Evolutionary conservation across 1,140 invertebrate genomes (phyloP).

Genomic region (Drosophila nebulosa): DNA sequence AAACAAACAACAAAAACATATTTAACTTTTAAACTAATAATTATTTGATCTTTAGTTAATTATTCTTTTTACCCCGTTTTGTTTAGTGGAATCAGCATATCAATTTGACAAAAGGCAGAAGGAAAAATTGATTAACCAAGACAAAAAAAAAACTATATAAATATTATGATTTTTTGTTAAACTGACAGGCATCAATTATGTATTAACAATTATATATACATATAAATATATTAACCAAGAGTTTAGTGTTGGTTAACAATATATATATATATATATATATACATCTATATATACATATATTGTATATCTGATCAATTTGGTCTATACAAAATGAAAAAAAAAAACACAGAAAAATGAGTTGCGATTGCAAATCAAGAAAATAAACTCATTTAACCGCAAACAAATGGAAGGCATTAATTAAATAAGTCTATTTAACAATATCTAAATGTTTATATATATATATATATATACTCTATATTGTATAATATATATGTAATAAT

Average conservation of each 20-base stretch:
- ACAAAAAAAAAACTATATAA: conserved; percentile 12
- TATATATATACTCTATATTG: conserved; percentile 14
- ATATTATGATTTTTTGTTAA: conserved; percentile 38
- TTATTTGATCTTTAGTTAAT: background rate
- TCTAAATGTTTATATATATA: conserved; percentile 27
- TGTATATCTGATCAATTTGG: conserved; percentile 54
- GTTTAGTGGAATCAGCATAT: conserved; percentile 80
- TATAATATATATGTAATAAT: conserved; percentile 25
- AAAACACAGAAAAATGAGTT: conserved; percentile 58
- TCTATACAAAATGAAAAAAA: conserved; percentile 47
- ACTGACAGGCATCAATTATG: conserved; percentile 56
- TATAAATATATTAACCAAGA: conserved; percentile 65
- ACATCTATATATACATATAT: conserved; percentile 36
- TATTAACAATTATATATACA: conserved; percentile 44
- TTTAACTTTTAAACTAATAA: conserved; percentile 26
- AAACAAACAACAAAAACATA: conserved; percentile 5
- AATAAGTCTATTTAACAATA: conserved; percentile 63
- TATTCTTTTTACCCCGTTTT: conserved; percentile 37
- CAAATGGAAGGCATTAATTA: conserved; percentile 49
- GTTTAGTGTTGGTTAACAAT: conserved; percentile 77
- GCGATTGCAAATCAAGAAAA: conserved; percentile 71
- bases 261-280: conserved; percentile 25
- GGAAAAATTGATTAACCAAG: conserved; percentile 33
- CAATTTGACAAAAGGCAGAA: conserved; percentile 73
- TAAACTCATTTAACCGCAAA: conserved; percentile 29